Base-by-base conservation (phyloP, 1,140 invertebrate genomes). In the Diorhabda elongata region DNA sequence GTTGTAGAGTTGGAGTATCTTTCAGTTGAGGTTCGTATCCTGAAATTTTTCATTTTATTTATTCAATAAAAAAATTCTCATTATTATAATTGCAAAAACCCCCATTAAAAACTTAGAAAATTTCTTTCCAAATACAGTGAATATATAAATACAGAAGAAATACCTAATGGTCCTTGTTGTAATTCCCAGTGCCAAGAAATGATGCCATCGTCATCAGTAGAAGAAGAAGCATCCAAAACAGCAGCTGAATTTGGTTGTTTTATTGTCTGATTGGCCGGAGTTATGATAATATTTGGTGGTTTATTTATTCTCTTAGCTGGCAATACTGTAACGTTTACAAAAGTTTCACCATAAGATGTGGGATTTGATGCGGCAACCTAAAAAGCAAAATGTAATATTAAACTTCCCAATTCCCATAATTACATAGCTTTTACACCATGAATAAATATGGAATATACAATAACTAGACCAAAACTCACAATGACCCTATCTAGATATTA, bases 121-220 rank as follows among this genome's bases (percentile, higher is more conserved):
- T 26, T 26, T 26, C 1, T 26, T 26, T 26, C 26, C 26, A 26
- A 26, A 26, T 26, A 26, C 26, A 26, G 26, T 26, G 1, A 26
- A 26, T 26, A 26, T 26, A 26, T 26, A 26, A 26, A 26, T 26
- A 26, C 26, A 26, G 26, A 61, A 66, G 3, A 52, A 26, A 66
- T 71, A 79, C 77, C 77, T 60, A 81, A 71, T 44, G 80, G 92
- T 3, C 93, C 94, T 69, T 91, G 90, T 41, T 94, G 90, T 9
- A 96, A 83, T 81, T 98, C 94, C 96, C 96, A 98, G 76, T 93
- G 91, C 86, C 93, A 97, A 5, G 87, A 89, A 73, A 90, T 88
- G 72, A 96, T 94, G 69, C 88, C 88, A 71, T 77, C 75, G 70
- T 81, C 80, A 68, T 81, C 80, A 2, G 70, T 80, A 3, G 77